These are phyloP conservation scores for Gopherus flavomarginatus DNA, from an alignment of 2,113 vertebrate genomes.

Conservation along the genomic window DNA sequence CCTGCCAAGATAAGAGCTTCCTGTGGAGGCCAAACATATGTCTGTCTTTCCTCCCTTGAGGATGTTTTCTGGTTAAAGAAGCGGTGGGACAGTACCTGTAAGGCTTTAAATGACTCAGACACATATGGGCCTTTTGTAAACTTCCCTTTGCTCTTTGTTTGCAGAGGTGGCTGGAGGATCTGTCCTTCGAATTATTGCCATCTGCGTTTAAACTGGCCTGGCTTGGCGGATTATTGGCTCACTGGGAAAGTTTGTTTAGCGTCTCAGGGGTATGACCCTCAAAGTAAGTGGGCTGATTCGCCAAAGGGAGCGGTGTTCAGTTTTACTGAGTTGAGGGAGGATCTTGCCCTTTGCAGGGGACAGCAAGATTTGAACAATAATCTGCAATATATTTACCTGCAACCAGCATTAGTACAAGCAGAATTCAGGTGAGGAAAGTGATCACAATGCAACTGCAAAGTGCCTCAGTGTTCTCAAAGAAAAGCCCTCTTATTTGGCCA, in stretches of 20 bases:
- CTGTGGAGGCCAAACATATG: constrained; percentile 59
- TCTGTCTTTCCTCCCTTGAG: constrained; percentile 41
- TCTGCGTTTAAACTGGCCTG: background rate
- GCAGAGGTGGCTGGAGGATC: background rate
- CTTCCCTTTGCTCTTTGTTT: constrained; percentile 39
- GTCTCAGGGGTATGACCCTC: background rate
- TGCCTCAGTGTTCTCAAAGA: accelerated
- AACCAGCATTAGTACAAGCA: accelerated
- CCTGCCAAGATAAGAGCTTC: constrained; percentile 64
- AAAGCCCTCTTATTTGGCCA: accelerated
- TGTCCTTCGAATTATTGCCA: background rate
- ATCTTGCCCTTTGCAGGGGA: background rate
- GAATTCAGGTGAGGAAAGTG: background rate
- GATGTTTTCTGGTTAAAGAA: constrained; percentile 67
- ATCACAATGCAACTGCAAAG: background rate
- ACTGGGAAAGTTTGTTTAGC: background rate
- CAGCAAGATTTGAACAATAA: background rate
- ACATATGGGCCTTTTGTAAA: constrained; percentile 22
- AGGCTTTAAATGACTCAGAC: background rate
- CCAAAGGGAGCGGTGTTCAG: accelerated
- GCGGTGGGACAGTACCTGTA: constrained; percentile 28
- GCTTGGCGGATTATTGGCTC: accelerated
- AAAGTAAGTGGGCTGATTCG: accelerated
- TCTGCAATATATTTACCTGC: accelerated
- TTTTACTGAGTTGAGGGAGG: background rate